phyloP scores from a whole-genome alignment of 2,888 invertebrate species.

The Noctua pronuba region DNA sequence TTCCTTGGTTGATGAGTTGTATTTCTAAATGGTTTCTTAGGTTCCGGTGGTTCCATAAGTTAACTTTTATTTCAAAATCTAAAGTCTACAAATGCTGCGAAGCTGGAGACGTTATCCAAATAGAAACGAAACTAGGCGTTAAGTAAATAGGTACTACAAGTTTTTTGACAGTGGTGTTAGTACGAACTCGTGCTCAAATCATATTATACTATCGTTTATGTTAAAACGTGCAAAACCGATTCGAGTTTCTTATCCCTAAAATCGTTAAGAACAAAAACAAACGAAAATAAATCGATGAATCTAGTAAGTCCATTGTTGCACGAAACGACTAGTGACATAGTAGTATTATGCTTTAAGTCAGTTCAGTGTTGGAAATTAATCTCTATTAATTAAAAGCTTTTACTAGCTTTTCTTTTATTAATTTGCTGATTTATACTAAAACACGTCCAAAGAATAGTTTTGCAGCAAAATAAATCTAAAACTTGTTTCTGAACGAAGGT shows the following conservation, averaged over 20 bases:
- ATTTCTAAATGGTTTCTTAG: not conserved
- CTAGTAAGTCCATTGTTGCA: constrained; percentile 7
- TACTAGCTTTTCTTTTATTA: no score
- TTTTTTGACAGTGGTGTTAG: not conserved
- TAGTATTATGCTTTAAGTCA: not conserved
- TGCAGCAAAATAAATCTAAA: not conserved
- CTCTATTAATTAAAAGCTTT: not conserved
- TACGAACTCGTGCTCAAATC: not conserved
- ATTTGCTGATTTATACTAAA: not conserved
- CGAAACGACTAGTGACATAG: not conserved
- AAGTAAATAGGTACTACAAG: not conserved
- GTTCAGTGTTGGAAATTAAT: not conserved
- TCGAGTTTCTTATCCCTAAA: not conserved
- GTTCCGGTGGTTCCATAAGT: not conserved
- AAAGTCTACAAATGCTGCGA: not conserved
- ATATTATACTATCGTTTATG: not conserved
- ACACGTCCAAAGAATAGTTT: not conserved
- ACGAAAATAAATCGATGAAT: constrained; percentile 13
- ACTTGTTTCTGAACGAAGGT: constrained; percentile 68
- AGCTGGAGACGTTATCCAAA: no score
- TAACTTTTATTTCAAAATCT: not conserved
- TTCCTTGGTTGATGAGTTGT: not conserved
- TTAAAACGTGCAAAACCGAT: not conserved
- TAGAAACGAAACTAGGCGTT: not conserved
- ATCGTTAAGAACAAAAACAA: not conserved